Conservation (phyloP, 2,113 vertebrate genomes). For the Oncorhynchus nerka region DNA sequence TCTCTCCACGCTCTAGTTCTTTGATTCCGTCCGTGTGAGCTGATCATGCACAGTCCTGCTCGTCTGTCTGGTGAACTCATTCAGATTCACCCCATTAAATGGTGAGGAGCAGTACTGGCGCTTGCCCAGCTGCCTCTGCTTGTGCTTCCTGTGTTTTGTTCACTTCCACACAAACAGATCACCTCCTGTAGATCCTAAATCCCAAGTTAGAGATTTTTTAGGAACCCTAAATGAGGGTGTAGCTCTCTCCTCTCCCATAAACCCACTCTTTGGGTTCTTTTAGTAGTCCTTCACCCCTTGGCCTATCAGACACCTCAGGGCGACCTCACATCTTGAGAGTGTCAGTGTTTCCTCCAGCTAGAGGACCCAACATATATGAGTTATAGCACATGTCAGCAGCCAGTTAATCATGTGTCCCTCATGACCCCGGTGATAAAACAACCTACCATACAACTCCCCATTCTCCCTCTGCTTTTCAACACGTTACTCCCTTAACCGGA, state of each 20-base stretch:
- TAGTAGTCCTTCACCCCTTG: conserved; percentile 23
- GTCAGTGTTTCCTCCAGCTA: conserved; percentile 18
- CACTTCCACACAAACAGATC: conserved; percentile 14
- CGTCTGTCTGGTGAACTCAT: conserved; percentile 10
- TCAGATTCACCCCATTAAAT: background rate
- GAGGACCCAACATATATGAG: conserved; percentile 32
- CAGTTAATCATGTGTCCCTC: conserved; percentile 41
- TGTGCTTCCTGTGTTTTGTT: conserved; percentile 32
- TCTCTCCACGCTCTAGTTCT: background rate
- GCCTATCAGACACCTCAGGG: conserved; percentile 27
- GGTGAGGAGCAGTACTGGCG: background rate
- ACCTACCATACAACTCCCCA: conserved; percentile 21
- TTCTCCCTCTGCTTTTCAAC: conserved; percentile 18
- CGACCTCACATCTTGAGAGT: conserved; percentile 22
- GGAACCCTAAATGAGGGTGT: conserved; percentile 12
- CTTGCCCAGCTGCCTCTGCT: conserved; percentile 7
- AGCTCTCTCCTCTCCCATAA: conserved; percentile 23
- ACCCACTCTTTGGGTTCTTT: conserved; percentile 42
- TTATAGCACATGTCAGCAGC: conserved; percentile 36
- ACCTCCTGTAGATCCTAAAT: conserved; percentile 17
- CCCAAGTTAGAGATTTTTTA: background rate
- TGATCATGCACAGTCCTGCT: background rate
- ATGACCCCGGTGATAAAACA: conserved; percentile 28
- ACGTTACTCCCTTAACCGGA: conserved; percentile 33
- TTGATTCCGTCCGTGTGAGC: background rate